These are phyloP conservation scores for Megalurothrips usitatus DNA, from an alignment of 2,888 invertebrate genomes.

Conservation along the genomic window DNA sequence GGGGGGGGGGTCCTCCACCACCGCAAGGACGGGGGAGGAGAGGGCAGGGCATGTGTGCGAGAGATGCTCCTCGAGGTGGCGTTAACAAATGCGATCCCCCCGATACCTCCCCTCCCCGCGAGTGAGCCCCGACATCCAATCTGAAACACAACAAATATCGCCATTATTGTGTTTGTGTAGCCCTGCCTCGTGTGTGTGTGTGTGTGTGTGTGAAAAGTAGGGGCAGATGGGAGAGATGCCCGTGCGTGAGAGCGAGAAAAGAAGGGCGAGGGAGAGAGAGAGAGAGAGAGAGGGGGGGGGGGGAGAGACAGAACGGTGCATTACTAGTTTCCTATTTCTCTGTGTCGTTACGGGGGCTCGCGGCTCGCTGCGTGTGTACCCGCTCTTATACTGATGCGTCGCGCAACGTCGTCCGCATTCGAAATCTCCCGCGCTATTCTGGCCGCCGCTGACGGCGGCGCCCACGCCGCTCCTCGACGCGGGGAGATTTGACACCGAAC, in stretches of 20 bases:
- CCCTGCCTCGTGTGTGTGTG: background rate
- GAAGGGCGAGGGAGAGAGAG: background rate
- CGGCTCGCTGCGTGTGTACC: no score
- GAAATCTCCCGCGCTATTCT: background rate
- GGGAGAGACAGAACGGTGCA: background rate
- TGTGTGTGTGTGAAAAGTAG: background rate
- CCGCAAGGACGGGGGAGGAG: background rate
- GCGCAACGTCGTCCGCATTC: background rate
- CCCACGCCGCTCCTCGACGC: no score
- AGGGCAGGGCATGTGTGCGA: background rate
- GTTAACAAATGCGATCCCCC: constrained; percentile 21
- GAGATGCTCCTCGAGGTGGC: constrained; percentile 7
- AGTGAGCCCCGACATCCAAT: constrained; percentile 11
- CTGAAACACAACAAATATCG: constrained; percentile 19
- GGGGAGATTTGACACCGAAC: no score
- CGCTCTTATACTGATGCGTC: background rate
- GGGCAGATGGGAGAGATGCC: background rate
- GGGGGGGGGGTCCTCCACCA: background rate
- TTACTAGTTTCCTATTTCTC: background rate
- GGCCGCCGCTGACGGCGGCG: no score
- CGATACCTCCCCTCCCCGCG: background rate
- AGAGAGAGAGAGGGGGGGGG: background rate
- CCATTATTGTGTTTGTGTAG: background rate
- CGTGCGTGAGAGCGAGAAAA: background rate
- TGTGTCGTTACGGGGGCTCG: background rate